Evolutionary conservation across 2,113 vertebrate species (phyloP).

Genomic region (Percina caprodes): DNA sequence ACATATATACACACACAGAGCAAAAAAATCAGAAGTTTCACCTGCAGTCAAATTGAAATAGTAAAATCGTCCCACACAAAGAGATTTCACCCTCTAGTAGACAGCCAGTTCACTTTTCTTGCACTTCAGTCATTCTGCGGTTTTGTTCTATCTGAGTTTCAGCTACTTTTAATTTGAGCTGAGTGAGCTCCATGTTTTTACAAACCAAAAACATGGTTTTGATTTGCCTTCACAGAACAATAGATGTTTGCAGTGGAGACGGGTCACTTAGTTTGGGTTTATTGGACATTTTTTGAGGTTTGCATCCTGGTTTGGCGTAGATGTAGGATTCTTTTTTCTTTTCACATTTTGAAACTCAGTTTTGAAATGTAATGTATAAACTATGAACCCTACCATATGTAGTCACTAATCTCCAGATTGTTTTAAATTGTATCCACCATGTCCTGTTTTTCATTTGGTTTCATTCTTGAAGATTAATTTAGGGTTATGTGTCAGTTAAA

Average conservation of each 20-base stretch:
- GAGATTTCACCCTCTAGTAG: constrained; percentile 27
- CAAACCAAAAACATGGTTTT: constrained; percentile 32
- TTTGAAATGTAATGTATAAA: background rate
- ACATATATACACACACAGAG: constrained; percentile 11
- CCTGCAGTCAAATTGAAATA: constrained; percentile 15
- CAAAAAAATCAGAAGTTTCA: background rate
- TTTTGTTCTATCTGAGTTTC: constrained; percentile 34
- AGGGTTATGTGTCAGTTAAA: background rate
- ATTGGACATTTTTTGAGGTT: constrained; percentile 42
- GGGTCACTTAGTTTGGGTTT: constrained; percentile 19
- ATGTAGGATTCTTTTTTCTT: background rate
- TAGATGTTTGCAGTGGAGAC: constrained; percentile 18
- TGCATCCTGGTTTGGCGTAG: background rate
- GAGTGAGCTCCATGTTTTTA: constrained; percentile 17
- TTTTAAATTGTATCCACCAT: background rate
- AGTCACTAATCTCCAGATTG: background rate
- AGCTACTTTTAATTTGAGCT: constrained; percentile 30
- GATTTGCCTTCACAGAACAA: constrained; percentile 38
- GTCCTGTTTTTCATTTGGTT: background rate
- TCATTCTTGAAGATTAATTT: background rate
- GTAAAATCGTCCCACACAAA: constrained; percentile 9
- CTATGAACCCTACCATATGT: background rate
- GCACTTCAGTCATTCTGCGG: background rate
- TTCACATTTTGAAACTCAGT: background rate
- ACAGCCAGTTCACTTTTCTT: background rate